Evolutionary conservation across 2,888 invertebrate species (phyloP).

Genomic region (Quadriops clusia): DNA sequence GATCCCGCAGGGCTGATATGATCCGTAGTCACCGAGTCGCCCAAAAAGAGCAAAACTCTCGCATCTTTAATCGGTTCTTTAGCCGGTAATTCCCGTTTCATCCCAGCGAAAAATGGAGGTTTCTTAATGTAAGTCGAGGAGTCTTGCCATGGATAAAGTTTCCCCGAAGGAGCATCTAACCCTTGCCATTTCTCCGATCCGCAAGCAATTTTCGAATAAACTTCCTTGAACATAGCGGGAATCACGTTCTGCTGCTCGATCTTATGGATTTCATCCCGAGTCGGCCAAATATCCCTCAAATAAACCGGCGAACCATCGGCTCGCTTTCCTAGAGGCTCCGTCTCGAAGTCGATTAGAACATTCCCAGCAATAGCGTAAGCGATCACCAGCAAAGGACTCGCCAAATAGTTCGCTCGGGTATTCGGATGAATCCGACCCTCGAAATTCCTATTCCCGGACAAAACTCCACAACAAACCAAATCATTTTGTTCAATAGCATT

Average conservation of each 20-base stretch:
- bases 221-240: conserved; percentile 92
- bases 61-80: conserved; percentile 56
- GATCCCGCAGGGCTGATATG: conserved; percentile 98
- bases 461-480: conserved; percentile 87
- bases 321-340: conserved; percentile 59
- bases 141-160: conserved; percentile 84
- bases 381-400: conserved; percentile 92
- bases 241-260: conserved; percentile 84
- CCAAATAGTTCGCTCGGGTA: conserved; percentile 93
- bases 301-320: conserved; percentile 66
- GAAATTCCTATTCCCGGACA: conserved; percentile 96
- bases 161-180: conserved; percentile 64
- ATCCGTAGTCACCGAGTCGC: conserved; percentile 97
- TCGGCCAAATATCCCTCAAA: conserved; percentile 92
- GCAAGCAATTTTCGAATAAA: conserved; percentile 67
- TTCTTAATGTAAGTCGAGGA: conserved; percentile 90
- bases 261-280: conserved; percentile 74
- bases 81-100: conserved; percentile 48
- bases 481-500: conserved; percentile 89
- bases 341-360: conserved; percentile 89
- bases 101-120: conserved; percentile 84
- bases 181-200: conserved; percentile 82
- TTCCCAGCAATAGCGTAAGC: conserved; percentile 96
- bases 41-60: conserved; percentile 72
- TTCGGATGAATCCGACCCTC: conserved; percentile 96